A percentile compares a stretch with the other conserved stretches of the same genome.
These are phyloP conservation scores for Diabrotica virgifera DNA, from an alignment of 1,140 invertebrate species.

Conservation along the genomic window DNA sequence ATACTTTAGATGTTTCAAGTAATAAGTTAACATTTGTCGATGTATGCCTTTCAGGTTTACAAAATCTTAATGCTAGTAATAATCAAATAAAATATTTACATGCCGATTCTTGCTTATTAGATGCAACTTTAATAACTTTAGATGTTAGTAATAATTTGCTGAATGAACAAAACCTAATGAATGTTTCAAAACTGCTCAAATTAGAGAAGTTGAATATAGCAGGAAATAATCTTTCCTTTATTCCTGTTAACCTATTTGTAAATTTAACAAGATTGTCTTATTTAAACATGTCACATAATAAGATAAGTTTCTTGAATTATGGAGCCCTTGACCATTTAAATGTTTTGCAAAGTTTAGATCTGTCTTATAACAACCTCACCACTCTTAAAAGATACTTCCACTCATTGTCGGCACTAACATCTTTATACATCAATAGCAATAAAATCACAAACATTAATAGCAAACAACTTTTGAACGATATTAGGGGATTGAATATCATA, in stretches of 20 bases:
- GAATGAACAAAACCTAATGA: not conserved
- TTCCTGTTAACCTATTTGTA: conserved; percentile 1
- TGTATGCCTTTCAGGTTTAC: not conserved
- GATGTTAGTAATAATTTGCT: conserved; percentile 4
- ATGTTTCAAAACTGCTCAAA: not conserved
- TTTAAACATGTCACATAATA: conserved; percentile 10
- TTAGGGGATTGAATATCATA: not conserved
- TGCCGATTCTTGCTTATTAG: not conserved
- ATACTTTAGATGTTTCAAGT: conserved; percentile 8
- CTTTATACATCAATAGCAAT: conserved; percentile 3
- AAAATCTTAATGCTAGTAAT: not conserved
- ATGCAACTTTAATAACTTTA: not conserved
- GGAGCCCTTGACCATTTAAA: conserved; percentile 6
- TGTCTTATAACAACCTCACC: conserved; percentile 6
- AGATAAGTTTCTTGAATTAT: conserved; percentile 5
- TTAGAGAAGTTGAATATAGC: not conserved
- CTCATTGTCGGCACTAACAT: not conserved
- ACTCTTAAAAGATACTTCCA: conserved; percentile 1
- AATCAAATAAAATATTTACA: conserved; percentile 1
- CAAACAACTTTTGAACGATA: not conserved
- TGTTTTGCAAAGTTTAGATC: not conserved
- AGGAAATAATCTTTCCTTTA: conserved; percentile 9
- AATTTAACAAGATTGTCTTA: not conserved
- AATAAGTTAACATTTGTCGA: not conserved
- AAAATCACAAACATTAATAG: not conserved